Evolutionary conservation across 1,140 invertebrate species (phyloP), one percentile per base, ranked within the genome.

Genomic region (Euwallacea similis): DNA sequence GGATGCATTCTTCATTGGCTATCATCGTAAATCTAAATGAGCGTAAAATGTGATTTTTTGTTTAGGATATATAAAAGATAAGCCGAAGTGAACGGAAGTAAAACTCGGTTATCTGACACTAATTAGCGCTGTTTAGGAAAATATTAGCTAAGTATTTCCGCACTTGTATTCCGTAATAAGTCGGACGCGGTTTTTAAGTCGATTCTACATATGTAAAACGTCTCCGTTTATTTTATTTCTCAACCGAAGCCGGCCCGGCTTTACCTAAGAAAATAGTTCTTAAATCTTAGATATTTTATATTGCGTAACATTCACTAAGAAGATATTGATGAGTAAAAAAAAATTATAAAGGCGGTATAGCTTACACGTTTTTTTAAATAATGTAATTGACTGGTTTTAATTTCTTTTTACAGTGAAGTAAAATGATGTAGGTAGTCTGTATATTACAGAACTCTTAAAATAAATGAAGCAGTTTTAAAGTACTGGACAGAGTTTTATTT

Each of bases 391-490:
- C 11, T 15, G 15, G 13, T 43, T 47, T 59, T 67, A 44, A 11
- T 56, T 59, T 56, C 13, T 68, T 62, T 69, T 69, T 69, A 69
- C 67, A 54, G 67, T 69, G 54, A 42, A 68, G 66, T 68, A 68
- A 68, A 62, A 50, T 11, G 21, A 56, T 69, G 67, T 69, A 69
- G 67, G 9, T 50, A 47, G 59, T 69, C 67, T 69, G 67, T 69
- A 69, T 62, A 69, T 69, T 69, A 69, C 67, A 69, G 67, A 69
- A 62, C 62, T 62, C 33, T 67, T 54, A 59, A 67, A 66, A 54
- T 50, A 67, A 56, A 54, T 10, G 16, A 67, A 54, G 8, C 16
- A 50, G 63, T 65, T 54, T 65, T 41, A 56, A 10, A 50, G 46
- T 50, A 13, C 9, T 50, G 9, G 46, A 6, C 13, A 13, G 2